Percentiles rank a stretch among this genome's conserved stretches.
Conservation (phyloP, 2,113 vertebrate species). For the Ariopsis seemanni region DNA sequence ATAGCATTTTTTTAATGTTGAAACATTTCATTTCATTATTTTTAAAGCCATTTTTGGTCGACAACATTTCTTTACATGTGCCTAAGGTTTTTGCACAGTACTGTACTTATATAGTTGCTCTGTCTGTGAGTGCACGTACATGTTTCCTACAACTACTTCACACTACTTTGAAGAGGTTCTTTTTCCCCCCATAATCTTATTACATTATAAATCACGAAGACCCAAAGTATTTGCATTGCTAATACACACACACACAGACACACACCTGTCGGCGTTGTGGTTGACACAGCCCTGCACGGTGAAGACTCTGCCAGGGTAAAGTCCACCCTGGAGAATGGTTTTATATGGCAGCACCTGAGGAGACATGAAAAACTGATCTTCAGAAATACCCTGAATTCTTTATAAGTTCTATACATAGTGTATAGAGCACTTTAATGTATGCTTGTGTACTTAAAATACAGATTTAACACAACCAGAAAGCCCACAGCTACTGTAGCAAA, state of each 20-base stretch:
- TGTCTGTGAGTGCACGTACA: too few relatives aligned
- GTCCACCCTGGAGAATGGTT: conserved; percentile 45
- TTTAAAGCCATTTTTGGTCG: too few relatives aligned
- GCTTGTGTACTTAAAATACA: neutral
- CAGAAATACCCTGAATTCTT: neutral
- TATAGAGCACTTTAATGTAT: neutral
- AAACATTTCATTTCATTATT: too few relatives aligned
- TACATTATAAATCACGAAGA: too few relatives aligned
- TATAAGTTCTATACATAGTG: neutral
- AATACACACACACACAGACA: neutral
- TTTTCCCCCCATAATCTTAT: too few relatives aligned
- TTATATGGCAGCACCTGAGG: conserved; percentile 62
- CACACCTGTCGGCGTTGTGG: conserved; percentile 47
- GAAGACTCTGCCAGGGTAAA: conserved; percentile 45
- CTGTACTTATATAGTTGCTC: too few relatives aligned
- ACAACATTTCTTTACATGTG: too few relatives aligned
- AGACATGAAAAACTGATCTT: neutral
- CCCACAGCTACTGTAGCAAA: neutral
- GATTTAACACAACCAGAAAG: neutral
- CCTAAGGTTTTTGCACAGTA: too few relatives aligned
- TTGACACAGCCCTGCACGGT: conserved; percentile 54
- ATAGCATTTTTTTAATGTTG: too few relatives aligned
- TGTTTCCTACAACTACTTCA: too few relatives aligned
- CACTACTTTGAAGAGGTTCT: too few relatives aligned
- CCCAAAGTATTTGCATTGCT: neutral